Evolutionary conservation across 2,888 invertebrate species (phyloP).

Genomic region (Nezara viridula): DNA sequence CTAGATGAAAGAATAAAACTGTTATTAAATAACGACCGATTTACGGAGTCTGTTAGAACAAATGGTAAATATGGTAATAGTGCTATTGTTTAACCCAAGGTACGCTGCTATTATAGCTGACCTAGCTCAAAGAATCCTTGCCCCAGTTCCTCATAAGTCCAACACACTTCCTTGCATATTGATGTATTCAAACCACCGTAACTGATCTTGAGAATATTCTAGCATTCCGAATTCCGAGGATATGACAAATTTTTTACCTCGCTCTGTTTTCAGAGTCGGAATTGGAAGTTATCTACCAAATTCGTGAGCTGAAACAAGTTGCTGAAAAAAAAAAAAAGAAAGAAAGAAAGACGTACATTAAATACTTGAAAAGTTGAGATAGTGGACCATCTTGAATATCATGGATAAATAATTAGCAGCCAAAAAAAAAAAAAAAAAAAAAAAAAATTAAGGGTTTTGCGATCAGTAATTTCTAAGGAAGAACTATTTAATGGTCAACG

Average conservation of each 20-base stretch:
- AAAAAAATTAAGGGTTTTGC: no score
- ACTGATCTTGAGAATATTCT: neutral
- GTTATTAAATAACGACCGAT: neutral
- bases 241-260: neutral
- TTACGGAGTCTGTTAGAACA: neutral
- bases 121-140: neutral
- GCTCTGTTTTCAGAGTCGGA: no score
- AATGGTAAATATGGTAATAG: neutral
- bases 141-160: neutral
- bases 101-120: neutral
- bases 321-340: no score
- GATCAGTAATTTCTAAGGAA: no score
- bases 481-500: no score
- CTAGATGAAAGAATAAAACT: neutral
- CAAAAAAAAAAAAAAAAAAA: no score
- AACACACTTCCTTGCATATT: constrained; percentile 1
- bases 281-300: no score
- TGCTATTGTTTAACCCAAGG: neutral
- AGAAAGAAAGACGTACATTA: no score
- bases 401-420: no score
- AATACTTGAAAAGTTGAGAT: no score
- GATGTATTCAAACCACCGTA: neutral
- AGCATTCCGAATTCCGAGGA: neutral
- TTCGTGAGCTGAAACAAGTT: no score
- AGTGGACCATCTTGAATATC: no score